These are phyloP conservation scores for Anticlea derivata DNA, from an alignment of 2,888 invertebrate genomes.

Conservation along the genomic window DNA sequence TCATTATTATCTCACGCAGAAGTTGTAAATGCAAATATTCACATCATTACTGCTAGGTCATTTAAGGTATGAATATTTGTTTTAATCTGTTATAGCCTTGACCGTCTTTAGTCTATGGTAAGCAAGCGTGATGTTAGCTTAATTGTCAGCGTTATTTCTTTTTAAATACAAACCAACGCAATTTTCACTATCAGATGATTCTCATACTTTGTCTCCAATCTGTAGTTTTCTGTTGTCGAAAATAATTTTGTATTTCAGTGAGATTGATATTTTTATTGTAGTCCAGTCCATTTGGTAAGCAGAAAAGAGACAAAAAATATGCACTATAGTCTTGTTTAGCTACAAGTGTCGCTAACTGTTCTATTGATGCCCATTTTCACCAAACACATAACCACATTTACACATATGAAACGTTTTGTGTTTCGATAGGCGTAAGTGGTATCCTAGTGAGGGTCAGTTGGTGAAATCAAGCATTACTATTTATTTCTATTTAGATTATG, in stretches of 20 bases:
- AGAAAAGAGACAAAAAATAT: conserved; percentile 78
- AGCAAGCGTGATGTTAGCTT: conserved; percentile 68
- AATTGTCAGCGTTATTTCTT: conserved; percentile 47
- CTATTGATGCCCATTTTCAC: conserved; percentile 31
- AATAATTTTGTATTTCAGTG: conserved; percentile 53
- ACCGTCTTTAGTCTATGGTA: conserved; percentile 49
- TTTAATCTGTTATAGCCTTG: conserved; percentile 25
- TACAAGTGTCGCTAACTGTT: conserved; percentile 39
- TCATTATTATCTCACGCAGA: conserved; percentile 10
- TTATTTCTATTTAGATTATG: conserved; percentile 24
- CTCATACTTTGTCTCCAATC: conserved; percentile 98
- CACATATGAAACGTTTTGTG: too few relatives aligned
- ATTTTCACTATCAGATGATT: conserved; percentile 99
- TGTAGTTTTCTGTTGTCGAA: conserved; percentile 94
- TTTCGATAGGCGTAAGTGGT: too few relatives aligned
- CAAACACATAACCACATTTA: not conserved
- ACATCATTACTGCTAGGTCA: not conserved
- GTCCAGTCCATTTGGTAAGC: conserved; percentile 79
- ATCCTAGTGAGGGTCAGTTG: not conserved
- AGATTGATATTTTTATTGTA: conserved; percentile 45
- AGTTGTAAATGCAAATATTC: not conserved
- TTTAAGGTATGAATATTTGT: conserved; percentile 24
- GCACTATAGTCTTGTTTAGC: conserved; percentile 69
- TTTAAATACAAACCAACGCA: conserved; percentile 91
- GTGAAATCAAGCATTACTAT: conserved; percentile 17